Percentiles rank a stretch among this genome's conserved stretches.
Evolutionary conservation across 2,113 vertebrate genomes (phyloP).

Genomic region (Sinocyclocheilus maitianheensis): DNA sequence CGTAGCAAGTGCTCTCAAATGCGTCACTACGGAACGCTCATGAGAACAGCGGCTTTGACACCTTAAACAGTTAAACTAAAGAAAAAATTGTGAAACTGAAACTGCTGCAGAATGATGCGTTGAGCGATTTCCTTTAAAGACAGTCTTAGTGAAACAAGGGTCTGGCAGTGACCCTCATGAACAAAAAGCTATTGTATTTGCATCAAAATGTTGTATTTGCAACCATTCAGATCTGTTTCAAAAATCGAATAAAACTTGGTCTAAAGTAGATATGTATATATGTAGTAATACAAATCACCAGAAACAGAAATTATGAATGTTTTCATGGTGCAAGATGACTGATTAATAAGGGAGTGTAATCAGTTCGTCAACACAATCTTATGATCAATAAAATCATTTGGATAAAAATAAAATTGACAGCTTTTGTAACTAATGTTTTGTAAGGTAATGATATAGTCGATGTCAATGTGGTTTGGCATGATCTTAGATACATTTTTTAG

Average conservation of each 20-base stretch:
- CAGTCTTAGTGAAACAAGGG: not conserved
- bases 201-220: not conserved
- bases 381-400: not conserved
- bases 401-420: not conserved
- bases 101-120: conserved; percentile 37
- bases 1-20: not conserved
- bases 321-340: not conserved
- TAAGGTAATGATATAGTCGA: not conserved
- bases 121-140: conserved; percentile 53
- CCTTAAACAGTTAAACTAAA: conserved; percentile 28
- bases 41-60: conserved; percentile 38
- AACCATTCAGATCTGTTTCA: not conserved
- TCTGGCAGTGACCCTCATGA: not conserved
- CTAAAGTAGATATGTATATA: conserved; percentile 9
- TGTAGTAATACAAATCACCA: not conserved
- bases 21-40: conserved; percentile 48
- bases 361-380: not conserved
- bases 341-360: not conserved
- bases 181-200: not conserved
- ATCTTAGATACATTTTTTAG: not conserved
- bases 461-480: not conserved
- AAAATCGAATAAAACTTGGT: not conserved
- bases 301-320: not conserved
- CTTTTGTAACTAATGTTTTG: not conserved
- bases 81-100: conserved; percentile 52